Conservation (phyloP, 2,797 vertebrate species). For the Peromyscus aztecus region DNA sequence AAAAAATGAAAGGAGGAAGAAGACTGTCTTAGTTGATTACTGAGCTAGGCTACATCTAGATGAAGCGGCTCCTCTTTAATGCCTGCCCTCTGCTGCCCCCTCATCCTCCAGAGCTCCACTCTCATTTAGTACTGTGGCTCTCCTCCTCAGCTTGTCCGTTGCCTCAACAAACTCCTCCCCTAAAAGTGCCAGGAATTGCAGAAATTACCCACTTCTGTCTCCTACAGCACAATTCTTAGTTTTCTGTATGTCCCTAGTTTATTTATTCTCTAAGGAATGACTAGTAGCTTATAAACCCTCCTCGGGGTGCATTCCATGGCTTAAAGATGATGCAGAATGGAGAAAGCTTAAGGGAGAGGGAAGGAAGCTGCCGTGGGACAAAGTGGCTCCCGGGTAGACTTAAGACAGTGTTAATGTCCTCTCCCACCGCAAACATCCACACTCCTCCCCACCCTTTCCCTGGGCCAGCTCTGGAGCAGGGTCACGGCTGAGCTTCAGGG, state of each 20-base stretch:
- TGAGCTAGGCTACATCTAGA: neutral
- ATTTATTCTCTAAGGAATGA: neutral
- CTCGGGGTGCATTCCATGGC: neutral
- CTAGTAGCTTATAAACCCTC: neutral
- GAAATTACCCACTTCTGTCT: slow-evolving; percentile 19
- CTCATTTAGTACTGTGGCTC: neutral
- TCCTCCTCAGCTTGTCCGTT: neutral
- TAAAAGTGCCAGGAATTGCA: neutral
- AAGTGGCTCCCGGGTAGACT: neutral
- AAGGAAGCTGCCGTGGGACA: neutral
- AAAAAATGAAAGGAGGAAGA: neutral
- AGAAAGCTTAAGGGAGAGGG: neutral
- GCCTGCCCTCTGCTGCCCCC: too few relatives aligned
- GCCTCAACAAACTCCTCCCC: neutral
- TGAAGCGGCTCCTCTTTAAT: neutral
- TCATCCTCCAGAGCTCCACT: neutral
- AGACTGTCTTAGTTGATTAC: neutral
- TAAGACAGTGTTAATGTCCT: neutral
- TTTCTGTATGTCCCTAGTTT: neutral
- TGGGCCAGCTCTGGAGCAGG: neutral
- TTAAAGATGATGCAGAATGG: neutral
- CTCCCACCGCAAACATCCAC: neutral
- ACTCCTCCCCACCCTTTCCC: neutral
- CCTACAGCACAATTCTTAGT: neutral
- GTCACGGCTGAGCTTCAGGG: neutral